A percentile compares a stretch with the other conserved stretches of the same genome.
These are phyloP conservation scores for Drosophila persimilis DNA, from an alignment of 1,140 invertebrate species.

Conservation along the genomic window DNA sequence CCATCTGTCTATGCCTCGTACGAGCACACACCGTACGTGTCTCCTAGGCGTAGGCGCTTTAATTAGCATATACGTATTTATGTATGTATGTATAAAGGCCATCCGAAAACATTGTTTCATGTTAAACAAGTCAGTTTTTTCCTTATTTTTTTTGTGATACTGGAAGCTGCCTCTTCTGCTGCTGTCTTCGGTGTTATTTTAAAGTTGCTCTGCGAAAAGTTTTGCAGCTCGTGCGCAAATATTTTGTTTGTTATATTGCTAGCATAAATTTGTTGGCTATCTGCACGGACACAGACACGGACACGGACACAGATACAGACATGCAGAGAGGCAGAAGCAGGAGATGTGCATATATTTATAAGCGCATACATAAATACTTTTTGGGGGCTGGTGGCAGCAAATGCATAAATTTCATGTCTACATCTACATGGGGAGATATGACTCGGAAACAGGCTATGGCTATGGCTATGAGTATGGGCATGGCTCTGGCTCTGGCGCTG, in stretches of 20 bases:
- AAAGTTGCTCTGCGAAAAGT: conserved; percentile 67
- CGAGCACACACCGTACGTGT: conserved; percentile 13
- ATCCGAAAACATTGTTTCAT: conserved; percentile 30
- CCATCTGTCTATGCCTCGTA: too few species aligned
- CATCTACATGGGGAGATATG: conserved; percentile 50
- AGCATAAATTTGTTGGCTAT: conserved; percentile 80
- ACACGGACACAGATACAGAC: conserved; percentile 29
- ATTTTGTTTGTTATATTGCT: conserved; percentile 80
- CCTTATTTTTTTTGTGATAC: conserved; percentile 12
- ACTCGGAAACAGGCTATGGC: conserved; percentile 58
- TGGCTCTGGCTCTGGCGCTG: not conserved
- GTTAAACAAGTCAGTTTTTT: conserved; percentile 26
- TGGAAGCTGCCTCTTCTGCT: conserved; percentile 20
- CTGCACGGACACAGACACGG: conserved; percentile 51
- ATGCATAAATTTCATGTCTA: conserved; percentile 74
- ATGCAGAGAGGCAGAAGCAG: conserved; percentile 1
- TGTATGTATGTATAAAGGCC: not conserved
- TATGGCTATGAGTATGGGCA: conserved; percentile 3
- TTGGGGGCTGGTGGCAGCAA: conserved; percentile 61
- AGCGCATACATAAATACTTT: conserved; percentile 80
- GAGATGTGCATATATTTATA: conserved; percentile 76
- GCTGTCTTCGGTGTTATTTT: conserved; percentile 68
- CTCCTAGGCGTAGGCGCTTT: conserved; percentile 43
- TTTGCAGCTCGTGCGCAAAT: conserved; percentile 74
- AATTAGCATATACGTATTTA: conserved; percentile 53